A percentile compares a stretch with the other conserved stretches of the same genome.
Evolutionary conservation across 2,888 invertebrate genomes (phyloP).

Genomic region (Hypercompe scribonia): DNA sequence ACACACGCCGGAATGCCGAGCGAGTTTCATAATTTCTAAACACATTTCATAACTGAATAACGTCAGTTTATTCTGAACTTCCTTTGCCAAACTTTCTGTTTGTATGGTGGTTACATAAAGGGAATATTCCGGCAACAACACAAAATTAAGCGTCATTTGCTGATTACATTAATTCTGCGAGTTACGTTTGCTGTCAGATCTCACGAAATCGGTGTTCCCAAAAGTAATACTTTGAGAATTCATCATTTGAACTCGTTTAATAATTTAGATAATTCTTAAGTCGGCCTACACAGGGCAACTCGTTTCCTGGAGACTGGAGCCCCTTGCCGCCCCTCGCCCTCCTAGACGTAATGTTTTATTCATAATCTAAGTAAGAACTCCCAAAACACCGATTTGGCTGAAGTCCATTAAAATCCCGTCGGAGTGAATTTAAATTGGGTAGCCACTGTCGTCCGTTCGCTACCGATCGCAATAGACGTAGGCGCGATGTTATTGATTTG

Average conservation of each 20-base stretch:
- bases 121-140: slow-evolving; percentile 25
- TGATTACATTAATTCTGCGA: slow-evolving; percentile 44
- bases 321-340: slow-evolving; percentile 25
- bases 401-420: slow-evolving; percentile 71
- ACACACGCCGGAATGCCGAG: slow-evolving; percentile 5
- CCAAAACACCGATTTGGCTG: slow-evolving; percentile 75
- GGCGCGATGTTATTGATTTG: slow-evolving; percentile 35
- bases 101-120: slow-evolving; percentile 28
- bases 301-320: slow-evolving; percentile 29
- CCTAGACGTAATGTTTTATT: slow-evolving; percentile 74
- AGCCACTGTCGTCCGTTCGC: slow-evolving; percentile 46
- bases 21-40: slow-evolving; percentile 20
- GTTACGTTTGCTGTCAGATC: slow-evolving; percentile 28
- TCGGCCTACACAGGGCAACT: slow-evolving; percentile 34
- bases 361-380: slow-evolving; percentile 73
- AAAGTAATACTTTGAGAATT: slow-evolving; percentile 38
- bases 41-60: slow-evolving; percentile 17
- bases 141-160: slow-evolving; percentile 42
- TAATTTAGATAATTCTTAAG: slow-evolving; percentile 61
- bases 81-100: slow-evolving; percentile 31
- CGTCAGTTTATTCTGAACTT: slow-evolving; percentile 27
- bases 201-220: slow-evolving; percentile 26
- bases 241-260: slow-evolving; percentile 44
- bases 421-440: slow-evolving; percentile 70
- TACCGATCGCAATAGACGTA: slow-evolving; percentile 19